Percentiles rank a stretch among this genome's conserved stretches.
phyloP scores from a whole-genome alignment of 2,888 invertebrate genomes.

The Plutella xylostella region DNA sequence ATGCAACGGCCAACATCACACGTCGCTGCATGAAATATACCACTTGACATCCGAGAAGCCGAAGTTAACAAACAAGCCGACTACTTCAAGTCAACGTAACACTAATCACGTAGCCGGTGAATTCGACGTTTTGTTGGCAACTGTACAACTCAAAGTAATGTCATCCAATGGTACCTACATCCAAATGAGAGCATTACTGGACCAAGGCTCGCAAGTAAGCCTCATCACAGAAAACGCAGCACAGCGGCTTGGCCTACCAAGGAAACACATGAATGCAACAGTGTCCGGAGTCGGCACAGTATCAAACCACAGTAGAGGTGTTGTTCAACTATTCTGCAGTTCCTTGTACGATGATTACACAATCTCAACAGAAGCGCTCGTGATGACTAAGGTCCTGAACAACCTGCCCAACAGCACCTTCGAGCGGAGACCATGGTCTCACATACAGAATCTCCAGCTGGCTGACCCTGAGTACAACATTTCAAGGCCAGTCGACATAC shows the following conservation, averaged over 20 bases:
- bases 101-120: too few relatives aligned
- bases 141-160: too few relatives aligned
- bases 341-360: slow-evolving; percentile 4
- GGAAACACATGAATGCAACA: not conserved
- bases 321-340: too few relatives aligned
- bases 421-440: slow-evolving; percentile 7
- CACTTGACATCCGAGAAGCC: not conserved
- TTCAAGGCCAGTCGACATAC: slow-evolving; percentile 12
- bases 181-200: slow-evolving; percentile 13
- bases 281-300: not conserved
- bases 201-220: slow-evolving; percentile 17
- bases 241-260: slow-evolving; percentile 6
- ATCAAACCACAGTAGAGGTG: slow-evolving; percentile 8
- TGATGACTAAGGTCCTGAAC: slow-evolving; percentile 11
- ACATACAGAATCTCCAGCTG: too few relatives aligned
- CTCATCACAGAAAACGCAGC: slow-evolving; percentile 15
- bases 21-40: too few relatives aligned
- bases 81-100: too few relatives aligned
- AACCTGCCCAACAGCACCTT: slow-evolving; percentile 13
- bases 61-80: too few relatives aligned
- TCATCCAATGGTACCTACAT: too few relatives aligned
- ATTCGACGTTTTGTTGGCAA: too few relatives aligned
- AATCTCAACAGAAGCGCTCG: slow-evolving; percentile 6
- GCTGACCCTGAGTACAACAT: slow-evolving; percentile 14
- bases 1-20: too few relatives aligned